Evolutionary conservation across 2,888 invertebrate species (phyloP).

Genomic region (Pomacea canaliculata): DNA sequence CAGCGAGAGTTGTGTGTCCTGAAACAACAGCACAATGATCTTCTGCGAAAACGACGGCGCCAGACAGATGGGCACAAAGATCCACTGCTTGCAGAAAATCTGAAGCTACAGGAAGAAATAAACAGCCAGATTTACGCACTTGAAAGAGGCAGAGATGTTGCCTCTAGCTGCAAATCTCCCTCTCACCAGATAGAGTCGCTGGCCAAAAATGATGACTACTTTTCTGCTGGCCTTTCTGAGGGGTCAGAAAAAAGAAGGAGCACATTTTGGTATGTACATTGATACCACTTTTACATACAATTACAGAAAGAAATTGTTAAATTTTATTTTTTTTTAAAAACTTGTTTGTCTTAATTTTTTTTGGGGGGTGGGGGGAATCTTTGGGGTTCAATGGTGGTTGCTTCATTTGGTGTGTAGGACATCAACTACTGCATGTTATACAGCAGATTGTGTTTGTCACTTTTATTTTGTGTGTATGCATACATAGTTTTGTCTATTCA

Average conservation of each 20-base stretch:
- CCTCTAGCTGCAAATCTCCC: not conserved
- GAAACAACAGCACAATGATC: constrained; percentile 60
- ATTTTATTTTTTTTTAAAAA: no score
- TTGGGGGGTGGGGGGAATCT: no score
- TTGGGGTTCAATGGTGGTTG: no score
- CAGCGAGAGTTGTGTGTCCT: constrained; percentile 55
- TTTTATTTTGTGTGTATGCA: no score
- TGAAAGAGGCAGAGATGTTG: constrained; percentile 9
- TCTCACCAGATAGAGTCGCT: not conserved
- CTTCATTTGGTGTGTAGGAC: no score
- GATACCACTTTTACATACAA: no score
- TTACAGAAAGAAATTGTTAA: no score
- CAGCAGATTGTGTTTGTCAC: no score
- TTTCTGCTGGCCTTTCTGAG: not conserved
- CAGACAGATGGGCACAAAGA: constrained; percentile 63
- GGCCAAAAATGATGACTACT: not conserved
- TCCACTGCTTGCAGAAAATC: constrained; percentile 61
- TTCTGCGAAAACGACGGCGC: constrained; percentile 55
- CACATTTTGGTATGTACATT: not conserved
- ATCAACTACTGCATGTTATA: no score
- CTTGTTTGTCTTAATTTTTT: no score
- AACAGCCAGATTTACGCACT: constrained; percentile 53
- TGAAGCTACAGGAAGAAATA: constrained; percentile 61
- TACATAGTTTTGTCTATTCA: no score
- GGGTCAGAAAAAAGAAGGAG: not conserved